Evolutionary conservation across 2,113 vertebrate species (phyloP).

Genomic region (Cacatua alba): DNA sequence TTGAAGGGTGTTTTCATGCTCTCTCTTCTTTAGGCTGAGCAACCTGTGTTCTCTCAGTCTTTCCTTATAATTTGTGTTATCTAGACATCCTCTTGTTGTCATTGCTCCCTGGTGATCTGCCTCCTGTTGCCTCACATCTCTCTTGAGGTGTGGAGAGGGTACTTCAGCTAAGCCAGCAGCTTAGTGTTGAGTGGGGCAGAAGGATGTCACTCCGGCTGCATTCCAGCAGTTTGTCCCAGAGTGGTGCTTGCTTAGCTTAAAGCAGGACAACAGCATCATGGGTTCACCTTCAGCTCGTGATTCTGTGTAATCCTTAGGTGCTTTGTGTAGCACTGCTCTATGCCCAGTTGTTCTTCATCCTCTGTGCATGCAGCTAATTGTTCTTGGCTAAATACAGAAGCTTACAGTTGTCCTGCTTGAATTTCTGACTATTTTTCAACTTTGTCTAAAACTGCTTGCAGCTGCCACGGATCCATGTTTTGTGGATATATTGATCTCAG

Average conservation of each 20-base stretch:
- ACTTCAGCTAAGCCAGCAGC: not conserved
- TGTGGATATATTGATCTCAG: not conserved
- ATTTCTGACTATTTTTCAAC: not conserved
- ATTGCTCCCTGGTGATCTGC: not conserved
- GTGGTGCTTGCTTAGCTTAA: not conserved
- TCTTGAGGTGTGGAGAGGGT: not conserved
- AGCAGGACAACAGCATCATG: not conserved
- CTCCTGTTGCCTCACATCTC: not conserved
- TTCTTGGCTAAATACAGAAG: not conserved
- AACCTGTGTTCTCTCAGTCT: not conserved
- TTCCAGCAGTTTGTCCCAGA: not conserved
- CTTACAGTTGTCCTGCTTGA: not conserved
- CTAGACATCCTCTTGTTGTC: not conserved
- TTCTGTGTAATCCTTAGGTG: not conserved
- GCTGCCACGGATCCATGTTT: not conserved
- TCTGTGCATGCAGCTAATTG: not conserved
- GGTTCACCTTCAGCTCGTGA: not conserved
- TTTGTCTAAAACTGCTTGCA: not conserved
- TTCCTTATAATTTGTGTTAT: not conserved
- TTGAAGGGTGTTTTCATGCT: not conserved
- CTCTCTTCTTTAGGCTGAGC: not conserved
- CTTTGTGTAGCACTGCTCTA: not conserved
- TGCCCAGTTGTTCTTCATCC: not conserved
- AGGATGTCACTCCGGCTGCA: not conserved
- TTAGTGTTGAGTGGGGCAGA: not conserved